phyloP scores from a whole-genome alignment of 2,797 vertebrate species.

The Borostomias antarcticus region DNA sequence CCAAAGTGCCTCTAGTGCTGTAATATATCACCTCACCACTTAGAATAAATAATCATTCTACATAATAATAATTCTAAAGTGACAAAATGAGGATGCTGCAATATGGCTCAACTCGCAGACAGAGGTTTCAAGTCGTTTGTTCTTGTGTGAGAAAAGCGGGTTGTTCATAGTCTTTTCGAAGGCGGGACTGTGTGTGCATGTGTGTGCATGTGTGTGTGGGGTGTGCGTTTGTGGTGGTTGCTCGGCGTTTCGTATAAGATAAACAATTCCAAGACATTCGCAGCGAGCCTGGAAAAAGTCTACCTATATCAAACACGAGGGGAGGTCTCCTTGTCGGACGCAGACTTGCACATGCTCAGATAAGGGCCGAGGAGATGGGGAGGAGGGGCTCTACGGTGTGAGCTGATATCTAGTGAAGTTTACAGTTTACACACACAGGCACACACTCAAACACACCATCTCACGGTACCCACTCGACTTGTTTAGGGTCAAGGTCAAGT shows the following conservation, averaged over 20 bases:
- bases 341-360: slow-evolving; percentile 1
- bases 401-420: slow-evolving; percentile 65
- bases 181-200: slow-evolving; percentile 6
- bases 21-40: neutral
- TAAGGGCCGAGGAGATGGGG: slow-evolving; percentile 10
- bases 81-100: too few species aligned
- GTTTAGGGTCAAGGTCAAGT: slow-evolving; percentile 42
- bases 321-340: slow-evolving; percentile 13
- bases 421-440: slow-evolving; percentile 43
- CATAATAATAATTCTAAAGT: too few species aligned
- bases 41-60: too few species aligned
- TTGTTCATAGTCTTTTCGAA: too few species aligned
- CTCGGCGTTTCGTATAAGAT: slow-evolving; percentile 14
- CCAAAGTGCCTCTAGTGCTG: neutral
- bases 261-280: slow-evolving; percentile 20
- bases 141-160: slow-evolving; percentile 4
- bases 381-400: slow-evolving; percentile 11
- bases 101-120: too few species aligned
- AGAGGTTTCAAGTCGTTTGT: neutral
- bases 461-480: slow-evolving; percentile 37
- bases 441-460: slow-evolving; percentile 18
- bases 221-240: slow-evolving; percentile 7
- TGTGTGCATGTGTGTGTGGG: neutral
- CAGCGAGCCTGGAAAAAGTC: slow-evolving; percentile 25
- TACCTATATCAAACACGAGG: neutral